Conservation (phyloP, 2,888 invertebrate species). For the Salticus scenicus region DNA sequence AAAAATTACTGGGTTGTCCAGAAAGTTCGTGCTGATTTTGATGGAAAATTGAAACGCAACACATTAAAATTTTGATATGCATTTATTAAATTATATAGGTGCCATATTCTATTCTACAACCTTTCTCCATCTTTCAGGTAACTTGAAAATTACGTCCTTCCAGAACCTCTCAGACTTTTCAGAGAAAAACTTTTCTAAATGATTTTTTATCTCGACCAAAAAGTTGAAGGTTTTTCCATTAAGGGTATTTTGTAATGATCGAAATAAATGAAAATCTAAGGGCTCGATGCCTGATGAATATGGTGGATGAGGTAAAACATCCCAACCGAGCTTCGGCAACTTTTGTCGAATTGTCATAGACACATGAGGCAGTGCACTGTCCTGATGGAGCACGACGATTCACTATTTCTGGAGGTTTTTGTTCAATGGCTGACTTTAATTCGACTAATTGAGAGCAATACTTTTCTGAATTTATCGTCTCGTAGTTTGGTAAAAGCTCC, state of each 20-base stretch:
- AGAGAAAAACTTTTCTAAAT: slow-evolving; percentile 10
- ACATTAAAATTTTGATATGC: slow-evolving; percentile 2
- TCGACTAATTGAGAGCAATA: slow-evolving; percentile 25
- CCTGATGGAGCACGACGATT: background rate
- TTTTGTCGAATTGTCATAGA: slow-evolving; percentile 33
- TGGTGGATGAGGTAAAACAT: too few relatives aligned
- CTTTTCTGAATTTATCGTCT: too few relatives aligned
- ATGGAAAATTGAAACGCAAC: too few relatives aligned
- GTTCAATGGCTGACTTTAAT: slow-evolving; percentile 21
- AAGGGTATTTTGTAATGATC: slow-evolving; percentile 11
- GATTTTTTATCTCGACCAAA: slow-evolving; percentile 8
- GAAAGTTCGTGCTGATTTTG: too few relatives aligned
- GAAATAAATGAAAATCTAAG: too few relatives aligned
- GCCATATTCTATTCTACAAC: background rate
- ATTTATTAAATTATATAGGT: slow-evolving; percentile 16
- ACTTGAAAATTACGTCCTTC: background rate
- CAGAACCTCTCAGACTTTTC: background rate
- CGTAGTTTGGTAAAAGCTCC: slow-evolving; percentile 33
- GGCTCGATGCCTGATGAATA: too few relatives aligned
- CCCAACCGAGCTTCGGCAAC: background rate
- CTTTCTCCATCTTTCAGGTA: too few relatives aligned
- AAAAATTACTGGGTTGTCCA: too few relatives aligned
- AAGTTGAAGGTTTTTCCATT: slow-evolving; percentile 4
- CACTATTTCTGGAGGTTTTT: slow-evolving; percentile 23
- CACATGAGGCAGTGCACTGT: slow-evolving; percentile 19